Conservation (phyloP, 2,797 vertebrate genomes). For the Coilia nasus region DNA sequence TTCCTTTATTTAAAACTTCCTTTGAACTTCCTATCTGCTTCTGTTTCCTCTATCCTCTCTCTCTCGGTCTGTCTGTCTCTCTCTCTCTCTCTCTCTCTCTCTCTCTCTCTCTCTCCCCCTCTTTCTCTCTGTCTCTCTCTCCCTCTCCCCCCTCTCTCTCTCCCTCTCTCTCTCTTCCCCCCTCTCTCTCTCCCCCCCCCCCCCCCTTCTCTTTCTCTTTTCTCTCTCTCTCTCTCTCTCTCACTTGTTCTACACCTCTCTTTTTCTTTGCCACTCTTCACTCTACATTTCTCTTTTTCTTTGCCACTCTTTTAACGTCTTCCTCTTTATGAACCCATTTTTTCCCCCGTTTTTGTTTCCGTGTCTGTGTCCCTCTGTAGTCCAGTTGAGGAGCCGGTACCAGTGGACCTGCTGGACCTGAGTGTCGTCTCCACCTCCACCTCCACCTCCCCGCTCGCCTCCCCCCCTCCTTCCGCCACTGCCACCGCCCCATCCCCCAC, state of each 20-base stretch:
- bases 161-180: conserved; percentile 15
- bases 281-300: too few species aligned
- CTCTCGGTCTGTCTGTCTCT: conserved; percentile 10
- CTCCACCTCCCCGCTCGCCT: conserved; percentile 65
- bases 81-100: background rate
- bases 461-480: conserved; percentile 65
- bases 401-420: conserved; percentile 82
- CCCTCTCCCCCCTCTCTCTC: background rate
- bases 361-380: conserved; percentile 56
- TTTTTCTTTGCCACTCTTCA: too few species aligned
- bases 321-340: background rate
- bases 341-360: background rate
- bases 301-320: background rate
- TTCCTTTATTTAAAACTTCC: conserved; percentile 10
- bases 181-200: background rate
- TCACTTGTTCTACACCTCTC: too few species aligned
- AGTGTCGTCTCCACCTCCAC: conserved; percentile 73
- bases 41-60: background rate
- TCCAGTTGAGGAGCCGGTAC: conserved; percentile 79
- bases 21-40: conserved; percentile 1
- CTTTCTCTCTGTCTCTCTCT: conserved; percentile 25
- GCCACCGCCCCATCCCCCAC: conserved; percentile 49
- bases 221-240: too few species aligned
- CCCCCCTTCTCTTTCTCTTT: too few species aligned
- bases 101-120: conserved; percentile 15